These are phyloP conservation scores for Pycnomerus fuliginosus DNA, from an alignment of 2,888 invertebrate genomes.

Conservation along the genomic window DNA sequence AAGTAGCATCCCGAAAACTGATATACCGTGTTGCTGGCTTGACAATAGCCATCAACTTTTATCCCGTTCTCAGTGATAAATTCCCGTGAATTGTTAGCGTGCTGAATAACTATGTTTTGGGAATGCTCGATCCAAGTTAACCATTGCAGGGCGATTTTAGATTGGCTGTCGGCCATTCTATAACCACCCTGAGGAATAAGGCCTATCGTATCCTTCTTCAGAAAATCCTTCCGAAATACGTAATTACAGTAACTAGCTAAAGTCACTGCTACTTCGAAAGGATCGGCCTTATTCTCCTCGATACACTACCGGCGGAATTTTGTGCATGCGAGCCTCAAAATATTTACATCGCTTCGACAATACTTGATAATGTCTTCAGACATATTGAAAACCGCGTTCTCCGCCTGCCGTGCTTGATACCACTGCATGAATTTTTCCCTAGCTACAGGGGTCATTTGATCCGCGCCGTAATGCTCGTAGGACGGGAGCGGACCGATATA, in stretches of 20 bases:
- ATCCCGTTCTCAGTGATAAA: conserved; percentile 15
- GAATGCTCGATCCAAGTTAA: conserved; percentile 13
- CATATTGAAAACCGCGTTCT: conserved; percentile 11
- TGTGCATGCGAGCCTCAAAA: conserved; percentile 9
- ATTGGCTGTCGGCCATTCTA: conserved; percentile 28
- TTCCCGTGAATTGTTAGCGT: conserved; percentile 26
- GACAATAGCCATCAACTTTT: conserved; percentile 22
- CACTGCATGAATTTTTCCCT: conserved; percentile 28
- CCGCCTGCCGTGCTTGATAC: conserved; percentile 21
- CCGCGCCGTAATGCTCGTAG: conserved; percentile 25
- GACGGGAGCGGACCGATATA: conserved; percentile 29
- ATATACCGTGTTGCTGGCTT: conserved; percentile 21
- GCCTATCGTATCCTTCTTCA: conserved; percentile 33
- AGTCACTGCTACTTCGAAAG: conserved; percentile 35
- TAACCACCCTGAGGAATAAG: conserved; percentile 37
- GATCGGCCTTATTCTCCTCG: conserved; percentile 12
- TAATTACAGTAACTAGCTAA: conserved; percentile 34
- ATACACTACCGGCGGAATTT: conserved; percentile 5
- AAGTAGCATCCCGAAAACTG: conserved; percentile 28
- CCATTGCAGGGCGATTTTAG: conserved; percentile 13
- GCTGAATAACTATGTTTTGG: conserved; percentile 22
- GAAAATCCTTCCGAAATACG: conserved; percentile 32
- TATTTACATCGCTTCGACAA: conserved; percentile 17
- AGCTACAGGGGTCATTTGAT: conserved; percentile 23
- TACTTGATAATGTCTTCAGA: conserved; percentile 16